Conservation (phyloP, 2,113 vertebrate genomes). For the Ramphastos sulfuratus region DNA sequence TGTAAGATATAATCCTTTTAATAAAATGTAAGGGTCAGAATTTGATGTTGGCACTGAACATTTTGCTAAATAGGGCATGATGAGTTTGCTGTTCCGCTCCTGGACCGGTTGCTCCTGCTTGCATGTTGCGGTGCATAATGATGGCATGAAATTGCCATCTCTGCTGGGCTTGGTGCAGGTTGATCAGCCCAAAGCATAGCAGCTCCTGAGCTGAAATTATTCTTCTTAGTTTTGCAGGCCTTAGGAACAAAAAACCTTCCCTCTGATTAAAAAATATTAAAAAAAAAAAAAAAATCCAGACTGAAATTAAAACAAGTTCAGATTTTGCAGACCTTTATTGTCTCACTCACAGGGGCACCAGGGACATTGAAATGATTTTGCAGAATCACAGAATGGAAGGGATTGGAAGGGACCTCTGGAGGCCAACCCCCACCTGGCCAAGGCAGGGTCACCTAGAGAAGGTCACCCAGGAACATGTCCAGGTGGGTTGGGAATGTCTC, state of each 20-base stretch:
- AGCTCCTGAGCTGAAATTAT: slow-evolving; percentile 11
- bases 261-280: neutral
- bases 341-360: neutral
- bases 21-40: slow-evolving; percentile 58
- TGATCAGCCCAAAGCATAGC: neutral
- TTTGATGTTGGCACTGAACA: neutral
- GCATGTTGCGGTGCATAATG: neutral
- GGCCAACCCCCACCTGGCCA: too few species aligned
- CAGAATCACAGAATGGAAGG: too few species aligned
- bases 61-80: slow-evolving; percentile 54
- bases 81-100: slow-evolving; percentile 38
- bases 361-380: neutral
- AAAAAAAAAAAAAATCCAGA: neutral
- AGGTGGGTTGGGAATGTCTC: too few species aligned
- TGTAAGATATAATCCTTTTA: slow-evolving; percentile 60
- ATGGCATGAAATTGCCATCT: slow-evolving; percentile 16
- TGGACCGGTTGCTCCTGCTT: neutral
- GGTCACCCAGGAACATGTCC: too few species aligned
- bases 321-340: neutral
- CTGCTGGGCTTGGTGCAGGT: neutral
- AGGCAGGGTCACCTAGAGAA: too few species aligned
- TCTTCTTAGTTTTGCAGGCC: neutral
- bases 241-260: neutral
- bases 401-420: too few species aligned
- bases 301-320: neutral